Evolutionary conservation across 2,113 vertebrate species (phyloP).

Genomic region (Tiliqua scincoides): DNA sequence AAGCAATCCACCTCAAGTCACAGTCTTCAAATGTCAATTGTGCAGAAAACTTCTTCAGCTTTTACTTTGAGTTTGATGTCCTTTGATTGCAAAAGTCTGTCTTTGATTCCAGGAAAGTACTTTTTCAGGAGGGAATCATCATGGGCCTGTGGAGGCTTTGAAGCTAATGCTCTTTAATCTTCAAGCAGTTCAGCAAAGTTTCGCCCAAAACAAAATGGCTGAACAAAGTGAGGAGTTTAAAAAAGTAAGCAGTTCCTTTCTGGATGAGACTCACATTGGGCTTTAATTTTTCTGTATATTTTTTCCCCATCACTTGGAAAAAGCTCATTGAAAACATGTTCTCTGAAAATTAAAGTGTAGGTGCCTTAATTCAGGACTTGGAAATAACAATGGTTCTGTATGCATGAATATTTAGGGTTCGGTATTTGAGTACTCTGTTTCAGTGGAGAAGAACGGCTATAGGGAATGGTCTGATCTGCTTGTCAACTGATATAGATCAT

Average conservation of each 20-base stretch:
- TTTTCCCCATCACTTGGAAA: not conserved
- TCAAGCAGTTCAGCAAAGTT: slow-evolving; percentile 78
- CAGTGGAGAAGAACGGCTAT: not conserved
- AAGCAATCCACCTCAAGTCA: not conserved
- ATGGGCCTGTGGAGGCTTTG: slow-evolving; percentile 83
- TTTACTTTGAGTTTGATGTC: not conserved
- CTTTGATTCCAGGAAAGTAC: slow-evolving; percentile 58
- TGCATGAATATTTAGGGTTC: not conserved
- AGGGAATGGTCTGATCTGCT: not conserved
- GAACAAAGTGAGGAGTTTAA: slow-evolving; percentile 49
- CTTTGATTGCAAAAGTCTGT: not conserved
- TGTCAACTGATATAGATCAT: not conserved
- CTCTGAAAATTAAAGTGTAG: not conserved
- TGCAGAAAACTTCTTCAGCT: not conserved
- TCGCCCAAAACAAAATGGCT: slow-evolving; percentile 54
- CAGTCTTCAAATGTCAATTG: not conserved
- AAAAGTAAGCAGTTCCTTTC: slow-evolving; percentile 59
- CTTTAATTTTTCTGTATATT: not conserved
- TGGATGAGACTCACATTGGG: not conserved
- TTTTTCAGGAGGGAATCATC: slow-evolving; percentile 72
- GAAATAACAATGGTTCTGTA: not conserved
- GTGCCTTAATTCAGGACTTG: not conserved
- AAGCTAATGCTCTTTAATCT: slow-evolving; percentile 84
- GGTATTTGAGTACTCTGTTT: not conserved
- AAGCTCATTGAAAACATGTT: not conserved